Base-by-base conservation (phyloP, 2,797 vertebrate genomes). In the Orientallactaga sibirica region DNA sequence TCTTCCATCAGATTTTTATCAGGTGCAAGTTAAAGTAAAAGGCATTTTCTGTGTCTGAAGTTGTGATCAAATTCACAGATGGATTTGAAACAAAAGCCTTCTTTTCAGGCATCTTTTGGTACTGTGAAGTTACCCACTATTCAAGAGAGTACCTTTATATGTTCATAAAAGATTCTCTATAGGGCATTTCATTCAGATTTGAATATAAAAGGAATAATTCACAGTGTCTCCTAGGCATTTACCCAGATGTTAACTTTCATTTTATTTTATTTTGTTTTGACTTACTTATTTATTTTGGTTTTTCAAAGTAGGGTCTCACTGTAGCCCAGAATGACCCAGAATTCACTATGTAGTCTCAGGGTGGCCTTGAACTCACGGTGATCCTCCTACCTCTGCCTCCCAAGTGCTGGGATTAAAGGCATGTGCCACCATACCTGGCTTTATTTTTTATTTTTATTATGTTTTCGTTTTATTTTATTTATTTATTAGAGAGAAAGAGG, bases 1-100 rank as follows among this genome's bases (percentile, higher is more conserved):
- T 33, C 90, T 93, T 87, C 91, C 55, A 80, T 88, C 70, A 84
- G 71, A 55, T 88, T 88, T 84, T 80, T 87, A 76, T 33, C 79
- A 48, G 83, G 55, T 83, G 2, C n/a, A 90, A 37, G 61, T 90
- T 94, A 90, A 82, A 93, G 12, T 52, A 37, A 92, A 90, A 78
- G 76, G 62, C 75, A 84, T 88, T 11, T 41, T 91, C 41, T 75
- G 27, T 76, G 1, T 83, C 6, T 48, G 48, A 48, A 48, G 48
- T 48, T 8, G 12, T 88, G 52, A 84, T 88, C 48, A 93, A 27
- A 88, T 86, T 93, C 29, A 81, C 52, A 88, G 48, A 58, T 89
- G 76, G 18, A 70, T 92, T 88, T 7, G 68, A 83, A 77, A 90
- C 74, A 1, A 7, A 66, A 43, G 67, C 48, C 80, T 89, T 89